A percentile compares a stretch with the other conserved stretches of the same genome.
phyloP scores from a whole-genome alignment of 1,140 invertebrate genomes.

The Heliconius melpomene region DNA sequence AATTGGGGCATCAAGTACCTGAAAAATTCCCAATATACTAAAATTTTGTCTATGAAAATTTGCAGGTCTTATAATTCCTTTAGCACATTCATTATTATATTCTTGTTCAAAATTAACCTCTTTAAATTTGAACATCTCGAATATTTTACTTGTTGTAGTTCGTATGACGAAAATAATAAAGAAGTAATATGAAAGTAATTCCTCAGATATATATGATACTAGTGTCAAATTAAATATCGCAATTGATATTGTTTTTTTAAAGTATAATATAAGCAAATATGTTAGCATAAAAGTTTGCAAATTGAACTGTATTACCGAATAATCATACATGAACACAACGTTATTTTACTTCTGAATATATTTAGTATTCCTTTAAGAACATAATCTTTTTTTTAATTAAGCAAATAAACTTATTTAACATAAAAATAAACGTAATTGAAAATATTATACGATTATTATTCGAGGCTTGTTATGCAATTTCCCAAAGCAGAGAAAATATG shows the following conservation, averaged over 20 bases:
- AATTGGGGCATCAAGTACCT: constrained; percentile 47
- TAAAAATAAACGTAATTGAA: too few relatives aligned
- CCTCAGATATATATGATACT: neutral
- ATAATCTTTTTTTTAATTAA: too few relatives aligned
- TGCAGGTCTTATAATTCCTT: constrained; percentile 49
- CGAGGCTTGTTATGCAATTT: too few relatives aligned
- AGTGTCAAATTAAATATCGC: neutral
- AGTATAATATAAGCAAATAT: too few relatives aligned
- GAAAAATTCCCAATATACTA: constrained; percentile 49
- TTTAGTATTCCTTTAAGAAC: too few relatives aligned
- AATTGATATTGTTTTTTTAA: neutral
- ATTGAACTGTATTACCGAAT: too few relatives aligned
- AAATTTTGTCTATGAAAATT: constrained; percentile 55
- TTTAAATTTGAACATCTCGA: constrained; percentile 49
- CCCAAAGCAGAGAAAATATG: too few relatives aligned
- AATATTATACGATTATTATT: too few relatives aligned
- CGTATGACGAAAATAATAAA: neutral
- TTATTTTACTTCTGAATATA: too few relatives aligned
- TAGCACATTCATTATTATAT: constrained; percentile 47
- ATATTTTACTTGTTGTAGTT: constrained; percentile 10
- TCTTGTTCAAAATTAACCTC: constrained; percentile 48
- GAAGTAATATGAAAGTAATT: neutral
- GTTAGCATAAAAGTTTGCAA: too few relatives aligned
- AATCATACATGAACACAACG: too few relatives aligned
- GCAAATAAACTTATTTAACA: too few relatives aligned